Base-by-base conservation (phyloP, 2,113 vertebrate genomes). In the Brachyistius frenatus region DNA sequence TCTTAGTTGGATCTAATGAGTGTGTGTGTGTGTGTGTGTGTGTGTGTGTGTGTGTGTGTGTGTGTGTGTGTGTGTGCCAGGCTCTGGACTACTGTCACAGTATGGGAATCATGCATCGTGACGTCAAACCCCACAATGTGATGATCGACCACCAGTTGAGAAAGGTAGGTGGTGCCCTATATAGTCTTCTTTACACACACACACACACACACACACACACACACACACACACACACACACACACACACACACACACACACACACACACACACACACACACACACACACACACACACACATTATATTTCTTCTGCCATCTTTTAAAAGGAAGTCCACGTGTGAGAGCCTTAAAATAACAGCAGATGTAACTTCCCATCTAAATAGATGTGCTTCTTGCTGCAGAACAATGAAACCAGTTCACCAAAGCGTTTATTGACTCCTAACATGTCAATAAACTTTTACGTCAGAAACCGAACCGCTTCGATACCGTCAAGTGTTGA, bases 31-130 rank as follows among this genome's bases (percentile, higher is more conserved):
- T 46, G 44, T 46, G 44, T 46, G 44, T 6, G 44, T 46, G 44
- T 46, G 44, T 46, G 44, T 6, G 44, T 46, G 44, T 46, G 44
- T 53, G 31, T 53, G 6, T 57, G 13, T 66, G 11, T 56, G 46
- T 72, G 37, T 78, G 33, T 60, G 16, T 70, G 46, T 53, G 23
- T 61, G 16, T 57, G 13, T 46, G 15, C 2, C 89, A 99, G 98
- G 98, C 98, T 88, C 95, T 99, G 95, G 97, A 99, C 95, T 99
- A 99, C 95, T 99, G 98, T 94, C 98, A 99, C 93, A 99, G 98
- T 94, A 98, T 99, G 96, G 98, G 98, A 76, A 98, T 99, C 94
- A 99, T 99, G 98, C 98, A 99, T 93, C 96, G 98, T 83, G 98
- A 99, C 55, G 98, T 99, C 91, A 99, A 99, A 93, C 98, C 98